Conservation (phyloP, 2,797 vertebrate species). For the Liparis tanakae region DNA sequence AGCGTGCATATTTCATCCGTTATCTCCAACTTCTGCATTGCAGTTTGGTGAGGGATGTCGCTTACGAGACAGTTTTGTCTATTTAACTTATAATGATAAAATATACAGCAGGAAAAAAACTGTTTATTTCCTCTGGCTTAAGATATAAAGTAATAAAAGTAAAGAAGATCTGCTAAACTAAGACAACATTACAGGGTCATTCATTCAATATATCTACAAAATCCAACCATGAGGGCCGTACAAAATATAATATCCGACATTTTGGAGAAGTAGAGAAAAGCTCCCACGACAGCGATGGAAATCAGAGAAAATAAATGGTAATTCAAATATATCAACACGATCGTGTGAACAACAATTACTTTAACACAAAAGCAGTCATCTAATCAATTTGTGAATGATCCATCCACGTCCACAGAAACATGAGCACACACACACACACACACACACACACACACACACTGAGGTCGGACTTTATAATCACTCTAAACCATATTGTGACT, state of each 20-base stretch:
- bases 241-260: neutral
- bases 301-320: neutral
- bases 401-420: constrained; percentile 11
- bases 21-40: neutral
- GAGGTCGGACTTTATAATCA: constrained; percentile 37
- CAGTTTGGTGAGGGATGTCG: neutral
- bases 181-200: neutral
- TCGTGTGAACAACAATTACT: neutral
- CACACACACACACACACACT: neutral
- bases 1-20: neutral
- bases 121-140: neutral
- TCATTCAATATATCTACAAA: neutral
- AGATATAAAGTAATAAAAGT: neutral
- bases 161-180: neutral
- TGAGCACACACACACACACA: neutral
- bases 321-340: neutral
- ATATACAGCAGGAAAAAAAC: neutral
- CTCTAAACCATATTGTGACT: constrained; percentile 42
- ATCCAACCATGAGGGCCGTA: neutral
- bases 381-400: constrained; percentile 29
- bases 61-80: neutral
- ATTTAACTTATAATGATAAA: neutral
- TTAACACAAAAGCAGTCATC: neutral
- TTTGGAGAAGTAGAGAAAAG: neutral
- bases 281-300: neutral